phyloP scores from a whole-genome alignment of 1,140 invertebrate species.

The Reticulitermes speratus region DNA sequence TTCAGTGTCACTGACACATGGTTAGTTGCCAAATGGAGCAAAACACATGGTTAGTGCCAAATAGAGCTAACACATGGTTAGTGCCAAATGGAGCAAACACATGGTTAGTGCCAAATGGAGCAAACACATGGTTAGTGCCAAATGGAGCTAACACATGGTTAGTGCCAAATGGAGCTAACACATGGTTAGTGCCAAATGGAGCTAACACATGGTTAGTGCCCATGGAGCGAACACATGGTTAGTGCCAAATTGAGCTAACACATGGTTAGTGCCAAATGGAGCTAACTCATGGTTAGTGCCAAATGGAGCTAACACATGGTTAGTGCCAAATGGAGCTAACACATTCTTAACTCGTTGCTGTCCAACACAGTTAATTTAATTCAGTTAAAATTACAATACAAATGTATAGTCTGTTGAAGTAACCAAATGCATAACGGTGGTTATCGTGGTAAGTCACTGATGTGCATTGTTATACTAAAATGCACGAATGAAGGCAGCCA shows the following conservation, averaged over 20 bases:
- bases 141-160: neutral
- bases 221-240: too few species aligned
- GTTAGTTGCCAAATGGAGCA: neutral
- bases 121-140: too few species aligned
- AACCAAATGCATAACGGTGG: neutral
- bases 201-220: neutral
- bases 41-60: neutral
- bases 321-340: neutral
- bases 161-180: neutral
- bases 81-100: neutral
- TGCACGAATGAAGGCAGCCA: neutral
- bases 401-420: neutral
- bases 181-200: neutral
- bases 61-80: neutral
- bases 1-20: neutral
- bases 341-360: neutral
- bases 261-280: neutral
- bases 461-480: too few species aligned
- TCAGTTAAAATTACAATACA: neutral
- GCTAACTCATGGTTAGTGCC: neutral
- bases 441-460: neutral
- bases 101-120: too few species aligned
- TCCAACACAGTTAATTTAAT: neutral
- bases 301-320: neutral
- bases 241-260: neutral